These are phyloP conservation scores for Chionis minor DNA, from an alignment of 2,113 vertebrate species.

Conservation along the genomic window DNA sequence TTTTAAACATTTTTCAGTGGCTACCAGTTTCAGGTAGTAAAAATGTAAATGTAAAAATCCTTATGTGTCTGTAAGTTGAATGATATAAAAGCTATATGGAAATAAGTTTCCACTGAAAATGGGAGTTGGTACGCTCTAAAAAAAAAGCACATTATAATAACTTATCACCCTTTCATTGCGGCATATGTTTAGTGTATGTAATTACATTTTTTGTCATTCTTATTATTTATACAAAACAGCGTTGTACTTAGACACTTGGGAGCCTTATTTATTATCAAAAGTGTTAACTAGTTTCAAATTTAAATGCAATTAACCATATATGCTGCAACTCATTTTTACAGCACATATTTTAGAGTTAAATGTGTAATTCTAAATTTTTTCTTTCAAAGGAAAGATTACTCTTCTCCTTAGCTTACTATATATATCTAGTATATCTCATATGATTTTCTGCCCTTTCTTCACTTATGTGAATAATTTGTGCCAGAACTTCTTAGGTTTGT, in stretches of 20 bases:
- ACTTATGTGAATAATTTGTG: background rate
- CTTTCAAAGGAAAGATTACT: constrained; percentile 25
- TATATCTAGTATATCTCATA: background rate
- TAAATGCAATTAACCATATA: constrained; percentile 52
- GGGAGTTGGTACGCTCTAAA: background rate
- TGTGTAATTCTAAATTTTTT: constrained; percentile 31
- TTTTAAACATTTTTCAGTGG: background rate
- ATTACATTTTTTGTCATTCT: constrained; percentile 17
- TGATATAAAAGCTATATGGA: background rate
- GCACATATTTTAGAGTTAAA: constrained; percentile 53
- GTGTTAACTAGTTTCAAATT: constrained; percentile 47
- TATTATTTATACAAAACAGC: constrained; percentile 41
- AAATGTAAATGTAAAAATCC: background rate
- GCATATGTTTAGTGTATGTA: background rate
- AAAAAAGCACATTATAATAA: background rate
- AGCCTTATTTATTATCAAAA: constrained; percentile 43
- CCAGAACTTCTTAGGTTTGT: background rate
- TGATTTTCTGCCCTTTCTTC: background rate
- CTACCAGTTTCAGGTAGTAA: background rate
- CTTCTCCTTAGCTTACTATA: background rate
- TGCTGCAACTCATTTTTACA: constrained; percentile 41
- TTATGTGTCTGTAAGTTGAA: background rate
- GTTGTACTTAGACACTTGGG: background rate
- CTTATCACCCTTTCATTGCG: background rate
- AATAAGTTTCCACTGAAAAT: background rate